These are phyloP conservation scores for Antheraea mylitta DNA, from an alignment of 1,140 invertebrate species.

Conservation along the genomic window DNA sequence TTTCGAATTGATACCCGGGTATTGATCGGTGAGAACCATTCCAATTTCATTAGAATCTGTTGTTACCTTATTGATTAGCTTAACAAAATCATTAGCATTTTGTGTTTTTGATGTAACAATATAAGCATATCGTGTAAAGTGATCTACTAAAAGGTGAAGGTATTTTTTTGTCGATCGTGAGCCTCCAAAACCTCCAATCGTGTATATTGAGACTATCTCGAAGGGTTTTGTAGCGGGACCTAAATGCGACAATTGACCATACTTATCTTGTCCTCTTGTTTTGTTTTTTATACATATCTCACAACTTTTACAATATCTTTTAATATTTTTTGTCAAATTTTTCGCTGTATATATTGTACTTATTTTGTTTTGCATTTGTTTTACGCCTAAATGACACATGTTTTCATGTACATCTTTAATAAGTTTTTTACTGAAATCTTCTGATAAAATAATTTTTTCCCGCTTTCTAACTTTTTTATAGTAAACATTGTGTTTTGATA, in stretches of 20 bases:
- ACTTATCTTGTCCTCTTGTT: no score
- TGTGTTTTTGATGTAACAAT: slow-evolving; percentile 50
- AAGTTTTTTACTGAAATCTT: no score
- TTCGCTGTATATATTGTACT: slow-evolving; percentile 28
- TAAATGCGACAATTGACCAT: no score
- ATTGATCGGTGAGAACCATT: slow-evolving; percentile 22
- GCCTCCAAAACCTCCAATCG: slow-evolving; percentile 4
- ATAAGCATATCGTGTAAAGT: slow-evolving; percentile 20
- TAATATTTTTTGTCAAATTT: slow-evolving; percentile 31
- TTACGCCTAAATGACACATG: slow-evolving; percentile 26
- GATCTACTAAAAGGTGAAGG: no score
- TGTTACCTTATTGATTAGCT: slow-evolving; percentile 39
- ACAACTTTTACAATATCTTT: neutral
- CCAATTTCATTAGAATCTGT: slow-evolving; percentile 31
- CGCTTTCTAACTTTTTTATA: no score
- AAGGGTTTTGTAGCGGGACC: no score
- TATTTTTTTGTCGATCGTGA: slow-evolving; percentile 1
- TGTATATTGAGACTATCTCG: slow-evolving; percentile 1
- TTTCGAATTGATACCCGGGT: slow-evolving; percentile 7
- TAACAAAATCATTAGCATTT: slow-evolving; percentile 51
- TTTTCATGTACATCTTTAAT: no score
- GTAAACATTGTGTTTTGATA: no score
- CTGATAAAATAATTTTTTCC: no score
- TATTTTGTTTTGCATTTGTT: slow-evolving; percentile 29
- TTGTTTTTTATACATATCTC: no score